Evolutionary conservation across 2,113 vertebrate genomes (phyloP).

Genomic region (Balaenoptera acutorostrata): DNA sequence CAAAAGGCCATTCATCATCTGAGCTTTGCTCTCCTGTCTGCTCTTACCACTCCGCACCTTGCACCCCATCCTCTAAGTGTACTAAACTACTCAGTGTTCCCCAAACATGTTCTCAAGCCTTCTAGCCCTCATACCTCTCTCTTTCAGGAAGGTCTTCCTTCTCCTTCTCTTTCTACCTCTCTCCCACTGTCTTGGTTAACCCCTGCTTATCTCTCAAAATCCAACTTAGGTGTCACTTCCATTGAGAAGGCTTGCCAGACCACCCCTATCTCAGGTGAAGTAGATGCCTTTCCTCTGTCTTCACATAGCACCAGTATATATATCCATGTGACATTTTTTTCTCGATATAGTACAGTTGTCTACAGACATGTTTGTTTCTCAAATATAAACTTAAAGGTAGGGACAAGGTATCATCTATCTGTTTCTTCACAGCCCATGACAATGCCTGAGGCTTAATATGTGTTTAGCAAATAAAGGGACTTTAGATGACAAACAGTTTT

Average conservation of each 20-base stretch:
- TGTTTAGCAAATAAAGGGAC: background rate
- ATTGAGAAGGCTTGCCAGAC: background rate
- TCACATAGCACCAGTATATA: background rate
- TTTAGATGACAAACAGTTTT: conserved; percentile 17
- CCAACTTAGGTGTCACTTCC: background rate
- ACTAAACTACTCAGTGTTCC: background rate
- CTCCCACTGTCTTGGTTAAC: background rate
- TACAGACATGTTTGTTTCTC: background rate
- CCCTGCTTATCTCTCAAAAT: background rate
- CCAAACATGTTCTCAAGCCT: background rate
- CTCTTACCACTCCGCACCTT: background rate
- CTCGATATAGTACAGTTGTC: background rate
- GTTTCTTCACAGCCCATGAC: background rate
- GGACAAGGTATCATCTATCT: background rate
- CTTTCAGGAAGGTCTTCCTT: background rate
- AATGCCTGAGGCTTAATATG: background rate
- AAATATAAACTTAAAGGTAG: background rate
- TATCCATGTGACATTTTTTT: background rate
- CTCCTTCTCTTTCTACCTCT: background rate
- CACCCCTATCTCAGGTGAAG: background rate
- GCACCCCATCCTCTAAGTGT: background rate
- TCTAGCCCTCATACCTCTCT: background rate
- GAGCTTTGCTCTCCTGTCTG: background rate
- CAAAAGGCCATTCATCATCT: background rate
- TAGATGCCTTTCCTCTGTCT: conserved; percentile 3